phyloP scores from a whole-genome alignment of 1,140 invertebrate species.

The Platorchestia sp. region DNA sequence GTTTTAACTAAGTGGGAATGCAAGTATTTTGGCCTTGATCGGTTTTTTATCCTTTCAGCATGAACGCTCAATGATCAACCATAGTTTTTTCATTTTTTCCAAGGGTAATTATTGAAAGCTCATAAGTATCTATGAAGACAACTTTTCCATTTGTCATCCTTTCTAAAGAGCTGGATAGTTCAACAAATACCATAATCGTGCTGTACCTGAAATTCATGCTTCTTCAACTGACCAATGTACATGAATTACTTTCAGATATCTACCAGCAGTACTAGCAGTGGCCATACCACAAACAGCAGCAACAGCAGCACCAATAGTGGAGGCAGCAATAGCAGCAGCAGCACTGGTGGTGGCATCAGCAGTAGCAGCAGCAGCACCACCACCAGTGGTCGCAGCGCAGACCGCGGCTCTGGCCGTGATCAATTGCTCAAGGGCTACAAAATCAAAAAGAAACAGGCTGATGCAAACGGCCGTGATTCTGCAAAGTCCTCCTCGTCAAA shows the following conservation, averaged over 20 bases:
- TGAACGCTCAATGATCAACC: no score
- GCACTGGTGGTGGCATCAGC: not conserved
- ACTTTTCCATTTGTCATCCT: no score
- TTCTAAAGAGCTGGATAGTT: not conserved
- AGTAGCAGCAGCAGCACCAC: not conserved
- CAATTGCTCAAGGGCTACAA: slow-evolving; percentile 36
- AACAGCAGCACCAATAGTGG: not conserved
- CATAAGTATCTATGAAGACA: not conserved
- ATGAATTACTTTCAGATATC: not conserved
- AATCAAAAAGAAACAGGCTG: slow-evolving; percentile 21
- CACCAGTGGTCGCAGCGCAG: not conserved
- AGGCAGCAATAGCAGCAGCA: not conserved
- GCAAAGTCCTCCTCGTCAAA: not conserved
- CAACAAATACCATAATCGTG: not conserved
- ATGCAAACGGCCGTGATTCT: not conserved
- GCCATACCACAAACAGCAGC: not conserved
- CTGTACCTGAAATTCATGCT: not conserved
- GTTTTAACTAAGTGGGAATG: no score
- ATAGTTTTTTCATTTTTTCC: not conserved
- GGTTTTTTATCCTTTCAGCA: no score
- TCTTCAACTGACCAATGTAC: not conserved
- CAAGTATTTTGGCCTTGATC: no score
- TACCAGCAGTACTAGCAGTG: not conserved
- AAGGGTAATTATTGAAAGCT: not conserved
- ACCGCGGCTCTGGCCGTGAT: not conserved